These are phyloP conservation scores for Regulus satrapa DNA, from an alignment of 2,113 vertebrate species.

Conservation along the genomic window DNA sequence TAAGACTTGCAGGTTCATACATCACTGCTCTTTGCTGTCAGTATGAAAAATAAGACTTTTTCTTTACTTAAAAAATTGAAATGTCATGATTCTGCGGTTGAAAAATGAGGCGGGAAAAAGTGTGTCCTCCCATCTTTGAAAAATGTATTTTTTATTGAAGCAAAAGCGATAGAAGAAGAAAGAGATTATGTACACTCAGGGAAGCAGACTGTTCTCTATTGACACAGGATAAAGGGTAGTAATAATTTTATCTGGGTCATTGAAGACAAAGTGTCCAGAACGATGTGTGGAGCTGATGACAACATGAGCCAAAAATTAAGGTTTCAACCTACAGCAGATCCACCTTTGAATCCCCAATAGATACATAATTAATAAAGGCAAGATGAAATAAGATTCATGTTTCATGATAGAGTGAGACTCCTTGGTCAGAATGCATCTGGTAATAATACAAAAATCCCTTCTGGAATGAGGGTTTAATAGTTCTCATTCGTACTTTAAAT, in stretches of 20 bases:
- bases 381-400: conserved; percentile 37
- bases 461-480: conserved; percentile 65
- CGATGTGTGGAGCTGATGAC: background rate
- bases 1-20: conserved; percentile 55
- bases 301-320: background rate
- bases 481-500: conserved; percentile 63
- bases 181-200: background rate
- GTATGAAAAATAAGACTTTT: conserved; percentile 72
- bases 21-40: conserved; percentile 66
- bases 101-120: conserved; percentile 69
- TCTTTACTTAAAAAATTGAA: conserved; percentile 75
- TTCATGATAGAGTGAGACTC: conserved; percentile 36
- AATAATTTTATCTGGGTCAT: background rate
- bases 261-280: background rate
- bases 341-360: background rate
- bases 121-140: conserved; percentile 50
- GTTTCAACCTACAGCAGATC: background rate
- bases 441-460: conserved; percentile 70
- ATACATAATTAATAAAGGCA: conserved; percentile 35
- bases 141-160: conserved; percentile 63
- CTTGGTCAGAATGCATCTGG: conserved; percentile 58
- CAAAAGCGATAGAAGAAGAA: conserved; percentile 23
- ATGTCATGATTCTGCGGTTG: conserved; percentile 64
- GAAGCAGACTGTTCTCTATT: background rate
- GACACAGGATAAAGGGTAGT: conserved; percentile 5